Percentiles rank a stretch among this genome's conserved stretches.
These are phyloP conservation scores for Metopolophium dirhodum DNA, from an alignment of 1,140 invertebrate genomes.

Conservation along the genomic window DNA sequence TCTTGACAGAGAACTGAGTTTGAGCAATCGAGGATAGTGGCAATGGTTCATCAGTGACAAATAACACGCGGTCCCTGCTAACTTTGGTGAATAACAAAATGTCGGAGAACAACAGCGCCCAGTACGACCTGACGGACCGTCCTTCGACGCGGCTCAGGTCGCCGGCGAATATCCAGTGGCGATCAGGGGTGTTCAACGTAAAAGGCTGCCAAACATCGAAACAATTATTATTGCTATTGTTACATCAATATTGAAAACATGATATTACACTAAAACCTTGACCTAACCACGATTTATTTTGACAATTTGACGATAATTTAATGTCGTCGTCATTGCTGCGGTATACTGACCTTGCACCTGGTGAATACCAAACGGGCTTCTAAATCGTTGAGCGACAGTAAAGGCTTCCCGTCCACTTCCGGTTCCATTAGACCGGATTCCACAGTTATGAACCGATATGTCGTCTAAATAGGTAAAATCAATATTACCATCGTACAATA, in stretches of 20 bases:
- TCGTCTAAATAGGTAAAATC: slow-evolving; percentile 58
- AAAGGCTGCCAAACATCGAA: slow-evolving; percentile 70
- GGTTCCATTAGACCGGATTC: slow-evolving; percentile 81
- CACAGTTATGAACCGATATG: slow-evolving; percentile 80
- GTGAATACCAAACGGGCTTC: slow-evolving; percentile 85
- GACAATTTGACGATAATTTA: neutral
- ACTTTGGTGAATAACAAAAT: slow-evolving; percentile 83
- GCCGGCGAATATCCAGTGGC: slow-evolving; percentile 87
- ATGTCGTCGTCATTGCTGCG: neutral
- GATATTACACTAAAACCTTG: neutral
- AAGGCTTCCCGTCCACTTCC: slow-evolving; percentile 77
- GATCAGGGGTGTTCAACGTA: slow-evolving; percentile 76
- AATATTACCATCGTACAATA: neutral
- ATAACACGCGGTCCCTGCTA: slow-evolving; percentile 81
- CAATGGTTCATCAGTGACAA: slow-evolving; percentile 85
- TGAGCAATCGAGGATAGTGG: slow-evolving; percentile 77
- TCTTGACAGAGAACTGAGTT: slow-evolving; percentile 82
- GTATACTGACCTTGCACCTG: slow-evolving; percentile 74
- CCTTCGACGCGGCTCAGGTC: slow-evolving; percentile 82
- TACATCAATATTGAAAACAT: neutral
- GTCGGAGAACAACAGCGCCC: slow-evolving; percentile 83
- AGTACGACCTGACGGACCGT: slow-evolving; percentile 78
- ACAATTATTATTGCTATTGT: neutral
- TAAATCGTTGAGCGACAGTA: slow-evolving; percentile 80
- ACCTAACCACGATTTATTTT: neutral